These are phyloP conservation scores for Gymnarchus niloticus DNA, from an alignment of 2,113 vertebrate species.

Conservation along the genomic window DNA sequence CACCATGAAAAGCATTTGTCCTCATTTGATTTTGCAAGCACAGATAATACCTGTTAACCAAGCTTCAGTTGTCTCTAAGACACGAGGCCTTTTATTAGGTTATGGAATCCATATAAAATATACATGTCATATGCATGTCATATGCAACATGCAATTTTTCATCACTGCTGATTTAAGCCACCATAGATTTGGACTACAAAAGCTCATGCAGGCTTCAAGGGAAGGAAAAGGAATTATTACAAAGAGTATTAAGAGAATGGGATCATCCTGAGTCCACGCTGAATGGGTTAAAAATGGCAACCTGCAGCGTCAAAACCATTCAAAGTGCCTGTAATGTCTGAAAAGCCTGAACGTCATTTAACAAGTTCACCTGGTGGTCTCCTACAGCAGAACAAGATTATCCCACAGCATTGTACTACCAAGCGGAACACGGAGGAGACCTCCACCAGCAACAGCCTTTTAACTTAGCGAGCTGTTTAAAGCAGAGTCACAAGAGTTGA, in stretches of 20 bases:
- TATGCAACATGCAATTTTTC: too few relatives aligned
- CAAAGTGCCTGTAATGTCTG: neutral
- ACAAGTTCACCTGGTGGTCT: neutral
- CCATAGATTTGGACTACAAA: neutral
- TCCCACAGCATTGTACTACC: neutral
- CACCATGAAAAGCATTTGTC: too few relatives aligned
- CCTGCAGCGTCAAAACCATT: neutral
- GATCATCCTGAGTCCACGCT: neutral
- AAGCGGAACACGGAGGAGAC: neutral
- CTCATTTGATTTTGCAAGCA: too few relatives aligned
- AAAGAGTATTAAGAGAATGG: neutral
- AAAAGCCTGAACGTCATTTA: neutral
- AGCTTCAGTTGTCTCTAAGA: too few relatives aligned
- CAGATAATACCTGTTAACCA: too few relatives aligned
- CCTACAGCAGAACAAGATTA: neutral
- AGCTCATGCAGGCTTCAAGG: neutral
- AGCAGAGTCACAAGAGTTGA: neutral
- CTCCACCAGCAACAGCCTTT: neutral
- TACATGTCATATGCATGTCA: too few relatives aligned
- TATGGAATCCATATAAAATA: too few relatives aligned
- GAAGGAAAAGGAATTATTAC: neutral
- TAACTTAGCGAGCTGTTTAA: neutral
- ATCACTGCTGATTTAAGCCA: neutral
- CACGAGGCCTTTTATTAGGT: too few relatives aligned
- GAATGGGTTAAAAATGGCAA: neutral